These are phyloP conservation scores for Notothenia rossii DNA, from an alignment of 2,113 vertebrate species.

Conservation along the genomic window DNA sequence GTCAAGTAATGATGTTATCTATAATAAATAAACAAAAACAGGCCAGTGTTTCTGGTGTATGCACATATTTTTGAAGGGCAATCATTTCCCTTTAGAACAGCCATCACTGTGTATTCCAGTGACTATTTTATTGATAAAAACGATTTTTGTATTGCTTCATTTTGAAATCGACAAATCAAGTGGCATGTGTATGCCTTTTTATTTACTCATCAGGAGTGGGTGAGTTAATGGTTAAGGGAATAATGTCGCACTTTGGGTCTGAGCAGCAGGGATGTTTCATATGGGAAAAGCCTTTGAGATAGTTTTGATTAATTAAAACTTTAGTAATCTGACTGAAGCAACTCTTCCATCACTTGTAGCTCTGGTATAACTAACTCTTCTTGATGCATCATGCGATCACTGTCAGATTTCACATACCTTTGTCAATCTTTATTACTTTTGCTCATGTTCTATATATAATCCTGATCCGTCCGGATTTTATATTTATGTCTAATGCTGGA, in stretches of 20 bases:
- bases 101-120: constrained; percentile 10
- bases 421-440: constrained; percentile 15
- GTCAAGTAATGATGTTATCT: constrained; percentile 37
- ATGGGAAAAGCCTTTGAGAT: not conserved
- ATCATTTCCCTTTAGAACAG: not conserved
- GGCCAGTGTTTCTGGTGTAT: constrained; percentile 6
- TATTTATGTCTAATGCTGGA: constrained; percentile 63
- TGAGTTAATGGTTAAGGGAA: constrained; percentile 10
- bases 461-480: constrained; percentile 44
- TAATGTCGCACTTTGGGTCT: not conserved
- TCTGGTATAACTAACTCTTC: constrained; percentile 12
- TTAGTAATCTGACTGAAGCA: not conserved
- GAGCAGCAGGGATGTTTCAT: constrained; percentile 5
- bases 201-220: constrained; percentile 18
- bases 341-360: constrained; percentile 4
- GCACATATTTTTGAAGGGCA: constrained; percentile 30
- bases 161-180: constrained; percentile 6
- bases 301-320: not conserved
- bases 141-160: constrained; percentile 7
- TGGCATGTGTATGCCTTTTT: not conserved
- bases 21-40: not conserved
- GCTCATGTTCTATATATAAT: constrained; percentile 18
- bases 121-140: constrained; percentile 8
- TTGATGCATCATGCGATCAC: not conserved
- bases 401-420: constrained; percentile 39